Evolutionary conservation across 2,113 vertebrate species (phyloP), one percentile per base, ranked within the genome.

Genomic region (Pyrgilauda ruficollis): DNA sequence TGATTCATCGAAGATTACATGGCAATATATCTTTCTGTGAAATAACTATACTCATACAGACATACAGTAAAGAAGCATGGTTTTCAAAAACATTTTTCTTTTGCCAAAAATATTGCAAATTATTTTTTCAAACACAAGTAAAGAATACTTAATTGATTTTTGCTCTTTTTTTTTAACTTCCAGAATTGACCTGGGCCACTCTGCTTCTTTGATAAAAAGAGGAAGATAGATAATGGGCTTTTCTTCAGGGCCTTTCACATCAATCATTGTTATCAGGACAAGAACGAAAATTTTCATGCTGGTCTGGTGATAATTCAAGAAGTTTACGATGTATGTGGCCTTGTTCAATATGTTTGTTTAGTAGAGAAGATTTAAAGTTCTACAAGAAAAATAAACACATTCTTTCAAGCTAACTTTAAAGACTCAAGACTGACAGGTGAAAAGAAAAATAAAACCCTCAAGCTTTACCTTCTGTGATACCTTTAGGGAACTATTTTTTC

Each of bases 251-350:
- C 89, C 43, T 43, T 55, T 93, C 68, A 70, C 82, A 97, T 96
- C 84, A 86, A 49, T 90, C 93, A 95, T 28, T 70, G 50, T 87
- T 96, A 95, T 88, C 87, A 95, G 87, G 70, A 62, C 92, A 91
- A 67, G 63, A 91, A 62, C 0, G 3, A 63, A 93, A 78, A 79
- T 77, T 86, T 91, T 62, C 82, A 63, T 77, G 67, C 46, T 82
- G 53, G 18, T 67, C 24, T 73, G 35, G 50, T 86, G 88, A 84
- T 91, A 92, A 90, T 67, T 90, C 59, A 91, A 82, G 21, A 68
- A 83, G 66, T 58, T 89, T 63, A 90, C 0, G 0, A 90, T 52
- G 63, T 76, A 86, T 93, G 41, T 73, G 61, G 75, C 39, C 84
- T 95, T 24, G 62, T 93, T 90, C 76, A 86, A 13, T 53, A 74